These are phyloP conservation scores for Xiphophorus birchmanni DNA, from an alignment of 2,797 vertebrate species.

Conservation along the genomic window DNA sequence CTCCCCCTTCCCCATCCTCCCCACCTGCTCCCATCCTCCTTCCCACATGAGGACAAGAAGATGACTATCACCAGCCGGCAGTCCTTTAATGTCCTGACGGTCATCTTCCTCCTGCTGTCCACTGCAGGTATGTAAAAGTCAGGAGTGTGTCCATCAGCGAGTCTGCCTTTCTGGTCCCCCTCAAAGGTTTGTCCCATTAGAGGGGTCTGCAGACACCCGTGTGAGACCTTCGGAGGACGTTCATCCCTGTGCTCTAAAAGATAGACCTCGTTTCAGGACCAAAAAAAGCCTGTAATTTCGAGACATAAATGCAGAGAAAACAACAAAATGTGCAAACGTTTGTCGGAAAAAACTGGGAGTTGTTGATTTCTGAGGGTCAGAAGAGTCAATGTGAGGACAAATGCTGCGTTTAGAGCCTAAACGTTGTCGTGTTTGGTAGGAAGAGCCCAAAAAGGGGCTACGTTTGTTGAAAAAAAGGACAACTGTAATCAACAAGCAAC, in stretches of 20 bases:
- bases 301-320: constrained; percentile 30
- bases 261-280: constrained; percentile 5
- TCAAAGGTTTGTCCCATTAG: constrained; percentile 12
- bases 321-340: constrained; percentile 11
- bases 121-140: constrained; percentile 87
- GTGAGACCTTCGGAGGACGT: constrained; percentile 2
- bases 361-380: constrained; percentile 42
- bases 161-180: constrained; percentile 20
- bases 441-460: constrained; percentile 14
- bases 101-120: constrained; percentile 89
- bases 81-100: constrained; percentile 90
- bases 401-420: constrained; percentile 29
- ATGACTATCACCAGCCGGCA: constrained; percentile 95
- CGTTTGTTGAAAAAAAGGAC: background rate
- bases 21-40: constrained; percentile 62
- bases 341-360: background rate
- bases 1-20: constrained; percentile 42
- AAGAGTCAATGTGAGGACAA: constrained; percentile 34
- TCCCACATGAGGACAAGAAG: constrained; percentile 89
- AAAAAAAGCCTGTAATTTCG: constrained; percentile 3
- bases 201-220: constrained; percentile 1
- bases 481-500: background rate
- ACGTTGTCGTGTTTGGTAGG: constrained; percentile 27
- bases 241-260: constrained; percentile 16
- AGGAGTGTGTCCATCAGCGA: constrained; percentile 31